Evolutionary conservation across 1,140 invertebrate species (phyloP).

Genomic region (Chironomus striatipennis): DNA sequence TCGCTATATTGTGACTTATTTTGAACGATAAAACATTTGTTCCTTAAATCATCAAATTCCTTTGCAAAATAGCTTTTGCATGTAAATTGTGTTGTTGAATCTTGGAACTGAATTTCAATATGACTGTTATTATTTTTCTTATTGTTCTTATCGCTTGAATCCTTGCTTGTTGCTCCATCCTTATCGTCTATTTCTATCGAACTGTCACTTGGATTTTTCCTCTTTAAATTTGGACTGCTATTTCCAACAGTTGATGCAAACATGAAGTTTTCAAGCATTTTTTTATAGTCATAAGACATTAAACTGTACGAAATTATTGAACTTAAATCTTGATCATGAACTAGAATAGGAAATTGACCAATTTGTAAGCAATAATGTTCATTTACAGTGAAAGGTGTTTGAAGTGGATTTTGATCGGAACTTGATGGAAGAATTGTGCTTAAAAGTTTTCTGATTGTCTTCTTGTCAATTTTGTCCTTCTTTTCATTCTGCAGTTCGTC

Average conservation of each 20-base stretch:
- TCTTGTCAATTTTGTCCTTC: constrained; percentile 44
- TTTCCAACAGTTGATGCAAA: constrained; percentile 34
- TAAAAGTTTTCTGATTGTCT: constrained; percentile 60
- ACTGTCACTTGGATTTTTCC: constrained; percentile 24
- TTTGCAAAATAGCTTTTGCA: constrained; percentile 80
- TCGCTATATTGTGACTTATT: not conserved
- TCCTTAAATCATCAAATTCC: constrained; percentile 69
- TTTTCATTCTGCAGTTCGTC: constrained; percentile 31
- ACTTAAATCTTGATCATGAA: constrained; percentile 78
- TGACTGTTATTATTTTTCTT: constrained; percentile 45
- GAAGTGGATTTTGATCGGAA: constrained; percentile 43
- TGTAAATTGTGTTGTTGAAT: constrained; percentile 66
- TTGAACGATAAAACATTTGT: not conserved
- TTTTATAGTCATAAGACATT: constrained; percentile 61
- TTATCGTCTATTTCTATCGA: constrained; percentile 25
- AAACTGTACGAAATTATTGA: constrained; percentile 84
- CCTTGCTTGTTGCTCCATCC: constrained; percentile 38
- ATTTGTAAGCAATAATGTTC: constrained; percentile 56
- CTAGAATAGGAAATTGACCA: constrained; percentile 59
- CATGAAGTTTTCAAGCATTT: constrained; percentile 41
- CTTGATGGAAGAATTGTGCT: constrained; percentile 54
- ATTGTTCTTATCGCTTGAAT: constrained; percentile 30
- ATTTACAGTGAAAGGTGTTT: constrained; percentile 48
- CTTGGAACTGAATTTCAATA: constrained; percentile 62
- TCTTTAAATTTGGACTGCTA: constrained; percentile 24